phyloP scores from a whole-genome alignment of 2,888 invertebrate genomes.

The Deilephila porcellus region DNA sequence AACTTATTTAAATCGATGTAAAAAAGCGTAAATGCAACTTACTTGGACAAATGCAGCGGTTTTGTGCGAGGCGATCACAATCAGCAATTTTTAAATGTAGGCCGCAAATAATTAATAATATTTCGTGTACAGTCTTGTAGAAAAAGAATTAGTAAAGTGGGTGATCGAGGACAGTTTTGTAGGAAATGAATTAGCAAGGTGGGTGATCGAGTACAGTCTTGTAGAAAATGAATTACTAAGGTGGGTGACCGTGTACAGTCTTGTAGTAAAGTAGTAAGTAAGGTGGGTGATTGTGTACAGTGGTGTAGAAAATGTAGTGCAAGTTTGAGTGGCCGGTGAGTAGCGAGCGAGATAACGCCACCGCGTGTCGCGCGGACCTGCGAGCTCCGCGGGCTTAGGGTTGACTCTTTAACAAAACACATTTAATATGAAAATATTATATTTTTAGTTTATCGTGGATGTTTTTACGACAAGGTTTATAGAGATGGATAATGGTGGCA shows the following conservation, averaged over 20 bases:
- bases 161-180: conserved; percentile 46
- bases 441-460: conserved; percentile 32
- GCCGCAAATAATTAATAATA: conserved; percentile 56
- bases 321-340: conserved; percentile 66
- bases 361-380: conserved; percentile 70
- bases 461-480: too few species aligned
- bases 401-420: conserved; percentile 47
- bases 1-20: not conserved
- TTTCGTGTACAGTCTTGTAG: conserved; percentile 48
- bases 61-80: conserved; percentile 42
- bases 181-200: conserved; percentile 59
- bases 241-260: conserved; percentile 49
- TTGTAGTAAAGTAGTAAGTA: conserved; percentile 51
- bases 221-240: conserved; percentile 52
- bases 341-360: conserved; percentile 76
- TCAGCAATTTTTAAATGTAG: conserved; percentile 52
- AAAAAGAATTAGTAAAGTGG: conserved; percentile 52
- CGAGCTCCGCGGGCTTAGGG: conserved; percentile 57
- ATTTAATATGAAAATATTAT: conserved; percentile 15
- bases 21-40: not conserved
- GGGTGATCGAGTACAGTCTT: conserved; percentile 46
- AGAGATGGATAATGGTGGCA: too few species aligned
- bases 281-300: conserved; percentile 51
- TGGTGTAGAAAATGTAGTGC: conserved; percentile 59
- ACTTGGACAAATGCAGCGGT: conserved; percentile 36